Evolutionary conservation across 2,797 vertebrate species (phyloP).

Genomic region (Tachyglossus aculeatus): DNA sequence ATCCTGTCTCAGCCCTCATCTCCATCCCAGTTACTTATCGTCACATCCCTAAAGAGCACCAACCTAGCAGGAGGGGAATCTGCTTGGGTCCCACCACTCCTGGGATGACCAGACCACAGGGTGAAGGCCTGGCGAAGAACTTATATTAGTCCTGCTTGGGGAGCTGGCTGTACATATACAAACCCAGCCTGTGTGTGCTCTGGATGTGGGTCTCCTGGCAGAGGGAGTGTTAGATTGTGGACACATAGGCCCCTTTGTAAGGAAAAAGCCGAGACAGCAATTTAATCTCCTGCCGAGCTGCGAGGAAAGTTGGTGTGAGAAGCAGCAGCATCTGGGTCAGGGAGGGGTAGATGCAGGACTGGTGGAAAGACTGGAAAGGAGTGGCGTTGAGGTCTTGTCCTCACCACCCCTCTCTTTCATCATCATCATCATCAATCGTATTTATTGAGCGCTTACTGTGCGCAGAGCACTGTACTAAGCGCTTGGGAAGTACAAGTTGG

Average conservation of each 20-base stretch:
- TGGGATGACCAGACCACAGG: not conserved
- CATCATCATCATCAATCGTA: too few species aligned
- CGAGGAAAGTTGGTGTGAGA: not conserved
- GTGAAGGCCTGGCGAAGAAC: not conserved
- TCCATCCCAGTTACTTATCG: not conserved
- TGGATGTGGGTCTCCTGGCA: not conserved
- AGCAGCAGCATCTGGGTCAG: not conserved
- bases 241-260: not conserved
- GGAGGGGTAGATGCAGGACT: too few species aligned
- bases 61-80: not conserved
- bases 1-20: not conserved
- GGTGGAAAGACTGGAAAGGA: not conserved
- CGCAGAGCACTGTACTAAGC: too few species aligned
- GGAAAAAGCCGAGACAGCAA: not conserved
- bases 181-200: not conserved
- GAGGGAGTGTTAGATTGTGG: not conserved
- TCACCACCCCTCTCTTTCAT: too few species aligned
- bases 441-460: too few species aligned
- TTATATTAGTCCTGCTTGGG: not conserved
- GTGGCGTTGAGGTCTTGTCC: not conserved
- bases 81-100: not conserved
- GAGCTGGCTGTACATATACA: not conserved
- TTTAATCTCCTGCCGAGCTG: not conserved
- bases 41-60: not conserved
- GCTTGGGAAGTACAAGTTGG: too few species aligned